phyloP scores from a whole-genome alignment of 2,888 invertebrate genomes.

The Copidosoma aretas region DNA sequence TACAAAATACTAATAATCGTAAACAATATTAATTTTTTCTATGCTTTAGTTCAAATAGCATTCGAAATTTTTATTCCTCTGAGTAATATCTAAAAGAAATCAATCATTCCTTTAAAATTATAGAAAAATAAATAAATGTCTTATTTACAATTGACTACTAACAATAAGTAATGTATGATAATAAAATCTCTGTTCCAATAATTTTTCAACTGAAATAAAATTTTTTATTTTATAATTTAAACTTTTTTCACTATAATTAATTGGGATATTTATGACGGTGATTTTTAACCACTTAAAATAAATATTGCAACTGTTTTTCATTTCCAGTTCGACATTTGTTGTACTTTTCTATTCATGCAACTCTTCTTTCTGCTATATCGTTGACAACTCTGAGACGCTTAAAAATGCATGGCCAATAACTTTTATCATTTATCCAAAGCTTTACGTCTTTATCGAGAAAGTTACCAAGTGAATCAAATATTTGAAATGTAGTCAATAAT shows the following conservation, averaged over 20 bases:
- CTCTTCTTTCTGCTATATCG: constrained; percentile 34
- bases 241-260: constrained; percentile 35
- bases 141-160: no score
- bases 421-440: neutral
- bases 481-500: neutral
- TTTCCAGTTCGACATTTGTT: constrained; percentile 27
- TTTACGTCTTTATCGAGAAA: neutral
- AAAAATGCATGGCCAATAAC: constrained; percentile 16
- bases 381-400: constrained; percentile 27
- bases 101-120: no score
- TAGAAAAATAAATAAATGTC: no score
- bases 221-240: neutral
- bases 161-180: constrained; percentile 72
- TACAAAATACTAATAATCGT: no score
- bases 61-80: no score
- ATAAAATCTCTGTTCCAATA: constrained; percentile 58
- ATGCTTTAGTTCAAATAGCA: no score
- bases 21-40: no score
- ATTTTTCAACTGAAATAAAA: constrained; percentile 11
- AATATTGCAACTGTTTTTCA: constrained; percentile 33
- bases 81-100: no score
- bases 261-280: constrained; percentile 21
- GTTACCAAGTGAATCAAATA: neutral
- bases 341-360: constrained; percentile 28
- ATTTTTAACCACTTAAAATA: constrained; percentile 31